A percentile compares a stretch with the other conserved stretches of the same genome.
Evolutionary conservation across 2,797 vertebrate species (phyloP).

Genomic region (Fringilla coelebs): DNA sequence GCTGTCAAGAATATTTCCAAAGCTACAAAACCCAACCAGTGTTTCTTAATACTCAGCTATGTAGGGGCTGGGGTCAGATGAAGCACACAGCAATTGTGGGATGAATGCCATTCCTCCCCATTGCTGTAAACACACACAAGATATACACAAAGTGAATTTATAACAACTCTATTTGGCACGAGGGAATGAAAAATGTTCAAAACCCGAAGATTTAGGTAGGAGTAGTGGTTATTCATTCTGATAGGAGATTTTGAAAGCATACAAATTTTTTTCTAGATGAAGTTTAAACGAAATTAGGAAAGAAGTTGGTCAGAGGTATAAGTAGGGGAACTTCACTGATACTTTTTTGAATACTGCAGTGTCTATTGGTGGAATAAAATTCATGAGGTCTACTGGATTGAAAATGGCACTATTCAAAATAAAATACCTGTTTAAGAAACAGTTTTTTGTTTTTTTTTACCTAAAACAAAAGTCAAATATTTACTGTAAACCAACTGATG

Average conservation of each 20-base stretch:
- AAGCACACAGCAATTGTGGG: neutral
- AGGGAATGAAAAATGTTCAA: neutral
- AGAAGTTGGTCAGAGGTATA: neutral
- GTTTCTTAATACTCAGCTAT: neutral
- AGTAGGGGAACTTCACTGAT: neutral
- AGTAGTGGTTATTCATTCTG: neutral
- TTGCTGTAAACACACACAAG: neutral
- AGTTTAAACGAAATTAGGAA: neutral
- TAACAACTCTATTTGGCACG: neutral
- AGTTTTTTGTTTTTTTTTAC: neutral
- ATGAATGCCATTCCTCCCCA: neutral
- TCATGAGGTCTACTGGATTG: neutral
- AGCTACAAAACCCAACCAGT: neutral
- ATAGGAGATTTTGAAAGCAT: neutral
- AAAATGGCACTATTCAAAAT: neutral
- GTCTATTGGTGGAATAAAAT: neutral
- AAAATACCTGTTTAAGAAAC: neutral
- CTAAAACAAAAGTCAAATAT: neutral
- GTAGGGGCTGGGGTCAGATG: neutral
- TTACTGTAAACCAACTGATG: neutral
- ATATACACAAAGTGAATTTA: neutral
- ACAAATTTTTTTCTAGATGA: neutral
- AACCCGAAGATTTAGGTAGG: neutral
- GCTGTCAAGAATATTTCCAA: neutral
- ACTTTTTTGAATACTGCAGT: neutral